Conservation (phyloP, 2,113 vertebrate species). For the Salvelinus alpinus region DNA sequence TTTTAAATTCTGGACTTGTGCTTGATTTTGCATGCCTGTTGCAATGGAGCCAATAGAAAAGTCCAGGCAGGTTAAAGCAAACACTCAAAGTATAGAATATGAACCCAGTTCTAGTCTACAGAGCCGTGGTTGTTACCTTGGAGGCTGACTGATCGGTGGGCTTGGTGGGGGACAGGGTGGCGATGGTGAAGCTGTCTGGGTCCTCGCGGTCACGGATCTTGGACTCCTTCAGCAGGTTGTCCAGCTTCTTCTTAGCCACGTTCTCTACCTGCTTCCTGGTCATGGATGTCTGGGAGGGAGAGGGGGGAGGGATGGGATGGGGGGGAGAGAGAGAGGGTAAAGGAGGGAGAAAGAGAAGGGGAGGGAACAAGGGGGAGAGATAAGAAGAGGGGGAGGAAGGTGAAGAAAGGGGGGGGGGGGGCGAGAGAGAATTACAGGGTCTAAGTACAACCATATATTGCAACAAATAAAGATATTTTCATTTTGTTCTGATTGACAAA, state of each 20-base stretch:
- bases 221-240: constrained; percentile 94
- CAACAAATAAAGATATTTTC: not conserved
- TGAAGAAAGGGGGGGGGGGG: not conserved
- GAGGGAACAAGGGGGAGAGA: not conserved
- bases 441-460: not conserved
- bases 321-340: not conserved
- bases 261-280: constrained; percentile 92
- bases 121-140: constrained; percentile 59
- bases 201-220: constrained; percentile 94
- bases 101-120: no score
- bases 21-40: no score
- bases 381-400: not conserved
- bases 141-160: constrained; percentile 59
- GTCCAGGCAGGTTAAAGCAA: no score
- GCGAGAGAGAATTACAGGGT: not conserved
- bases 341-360: not conserved
- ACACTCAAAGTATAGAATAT: no score
- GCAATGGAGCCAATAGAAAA: no score
- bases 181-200: constrained; percentile 84
- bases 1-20: no score
- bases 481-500: not conserved
- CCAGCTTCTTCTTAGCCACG: constrained; percentile 92
- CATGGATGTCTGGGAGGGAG: constrained; percentile 78
- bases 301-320: not conserved
- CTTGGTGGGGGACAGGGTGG: constrained; percentile 76